A percentile compares a stretch with the other conserved stretches of the same genome.
These are phyloP conservation scores for Ceratina japonica DNA, from an alignment of 1,140 invertebrate genomes.

Conservation along the genomic window DNA sequence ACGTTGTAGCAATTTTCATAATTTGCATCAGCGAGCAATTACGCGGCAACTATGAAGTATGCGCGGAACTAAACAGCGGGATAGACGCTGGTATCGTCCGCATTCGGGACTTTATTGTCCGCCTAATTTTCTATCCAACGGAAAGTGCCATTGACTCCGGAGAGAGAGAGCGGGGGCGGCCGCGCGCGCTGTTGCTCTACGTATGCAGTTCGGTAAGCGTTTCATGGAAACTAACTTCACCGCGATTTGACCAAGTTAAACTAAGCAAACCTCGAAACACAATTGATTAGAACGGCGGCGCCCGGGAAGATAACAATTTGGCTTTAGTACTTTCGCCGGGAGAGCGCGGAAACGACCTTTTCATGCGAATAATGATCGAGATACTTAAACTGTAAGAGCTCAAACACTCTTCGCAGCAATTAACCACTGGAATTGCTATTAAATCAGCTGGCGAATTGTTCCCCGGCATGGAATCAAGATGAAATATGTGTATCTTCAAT, in stretches of 20 bases:
- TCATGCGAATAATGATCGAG: neutral
- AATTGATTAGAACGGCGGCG: conserved; percentile 12
- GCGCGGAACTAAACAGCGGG: neutral
- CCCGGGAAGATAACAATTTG: no score
- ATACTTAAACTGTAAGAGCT: no score
- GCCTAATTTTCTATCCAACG: conserved; percentile 6
- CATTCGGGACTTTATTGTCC: no score
- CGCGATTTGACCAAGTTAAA: conserved; percentile 22
- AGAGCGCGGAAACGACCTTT: neutral
- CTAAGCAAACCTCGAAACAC: conserved; percentile 8
- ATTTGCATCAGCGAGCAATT: conserved; percentile 17
- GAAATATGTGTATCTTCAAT: neutral
- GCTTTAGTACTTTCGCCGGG: no score
- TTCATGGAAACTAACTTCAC: conserved; percentile 29
- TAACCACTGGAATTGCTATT: conserved; percentile 4
- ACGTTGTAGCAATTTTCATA: neutral
- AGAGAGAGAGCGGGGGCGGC: no score
- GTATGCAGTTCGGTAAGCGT: conserved; percentile 6
- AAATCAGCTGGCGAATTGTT: neutral
- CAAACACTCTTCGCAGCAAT: neutral
- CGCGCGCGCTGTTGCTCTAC: neutral
- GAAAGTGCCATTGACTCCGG: neutral
- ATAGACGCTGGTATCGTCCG: neutral
- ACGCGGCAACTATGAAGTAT: neutral
- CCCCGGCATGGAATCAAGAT: neutral